A percentile compares a stretch with the other conserved stretches of the same genome.
Evolutionary conservation across 1,140 invertebrate species (phyloP).

Genomic region (Apis laboriosa): DNA sequence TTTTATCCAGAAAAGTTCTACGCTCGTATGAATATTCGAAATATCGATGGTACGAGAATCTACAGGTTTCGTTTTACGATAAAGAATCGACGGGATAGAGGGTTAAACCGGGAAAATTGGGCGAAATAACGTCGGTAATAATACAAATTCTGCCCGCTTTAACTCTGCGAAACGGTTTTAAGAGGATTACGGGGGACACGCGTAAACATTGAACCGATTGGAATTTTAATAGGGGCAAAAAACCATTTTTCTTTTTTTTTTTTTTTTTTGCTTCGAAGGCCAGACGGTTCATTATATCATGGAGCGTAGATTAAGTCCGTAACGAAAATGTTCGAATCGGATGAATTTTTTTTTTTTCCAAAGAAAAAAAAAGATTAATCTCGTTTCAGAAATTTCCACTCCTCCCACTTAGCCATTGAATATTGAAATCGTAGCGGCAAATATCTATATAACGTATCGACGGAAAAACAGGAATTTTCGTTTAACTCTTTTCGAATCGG

Average conservation of each 20-base stretch:
- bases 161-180: constrained; percentile 53
- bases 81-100: constrained; percentile 17
- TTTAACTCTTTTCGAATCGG: background rate
- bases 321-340: too few species aligned
- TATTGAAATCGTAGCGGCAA: background rate
- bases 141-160: constrained; percentile 62
- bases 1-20: background rate
- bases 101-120: constrained; percentile 22
- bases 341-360: background rate
- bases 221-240: constrained; percentile 43
- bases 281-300: background rate
- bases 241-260: constrained; percentile 14
- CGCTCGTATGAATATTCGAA: background rate
- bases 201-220: constrained; percentile 28
- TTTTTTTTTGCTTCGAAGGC: constrained; percentile 9
- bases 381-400: background rate
- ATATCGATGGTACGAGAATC: background rate
- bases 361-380: too few species aligned
- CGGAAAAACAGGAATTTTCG: background rate
- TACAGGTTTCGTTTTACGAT: background rate
- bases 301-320: too few species aligned
- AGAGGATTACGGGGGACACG: constrained; percentile 57
- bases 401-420: background rate
- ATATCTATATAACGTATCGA: background rate
- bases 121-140: constrained; percentile 48